These are phyloP conservation scores for Matsumyia berberina DNA, from an alignment of 2,888 invertebrate species.

Conservation along the genomic window DNA sequence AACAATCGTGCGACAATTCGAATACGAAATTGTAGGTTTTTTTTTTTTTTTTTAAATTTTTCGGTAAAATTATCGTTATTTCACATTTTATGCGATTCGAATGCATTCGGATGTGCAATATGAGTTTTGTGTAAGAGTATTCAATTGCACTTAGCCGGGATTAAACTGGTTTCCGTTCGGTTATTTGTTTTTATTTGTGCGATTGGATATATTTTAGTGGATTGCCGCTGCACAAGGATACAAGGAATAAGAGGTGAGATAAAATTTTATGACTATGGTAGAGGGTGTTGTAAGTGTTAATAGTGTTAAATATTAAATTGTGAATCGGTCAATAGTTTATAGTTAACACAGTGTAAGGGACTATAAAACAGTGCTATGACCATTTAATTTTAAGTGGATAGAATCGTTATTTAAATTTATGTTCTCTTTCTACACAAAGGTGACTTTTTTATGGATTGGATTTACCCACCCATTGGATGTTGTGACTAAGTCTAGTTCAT, in stretches of 20 bases:
- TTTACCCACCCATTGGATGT: too few species aligned
- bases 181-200: conserved; percentile 23
- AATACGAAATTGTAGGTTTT: conserved; percentile 45
- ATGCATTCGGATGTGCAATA: conserved; percentile 71
- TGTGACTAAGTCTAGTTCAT: too few species aligned
- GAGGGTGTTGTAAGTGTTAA: conserved; percentile 33
- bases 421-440: background rate
- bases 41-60: conserved; percentile 23
- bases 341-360: conserved; percentile 7
- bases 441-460: too few species aligned
- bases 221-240: conserved; percentile 33
- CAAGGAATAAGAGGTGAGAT: conserved; percentile 58
- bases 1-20: conserved; percentile 54
- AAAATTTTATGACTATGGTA: conserved; percentile 31
- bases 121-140: conserved; percentile 57
- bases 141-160: conserved; percentile 48
- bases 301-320: conserved; percentile 37
- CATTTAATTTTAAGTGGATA: conserved; percentile 4
- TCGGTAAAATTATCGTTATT: conserved; percentile 59
- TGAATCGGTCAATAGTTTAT: conserved; percentile 1
- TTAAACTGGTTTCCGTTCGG: conserved; percentile 25
- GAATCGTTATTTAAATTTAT: background rate
- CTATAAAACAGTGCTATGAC: background rate
- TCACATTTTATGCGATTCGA: conserved; percentile 58
- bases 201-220: conserved; percentile 45